Conservation (phyloP, 2,113 vertebrate species). For the Accipiter virgatus region DNA sequence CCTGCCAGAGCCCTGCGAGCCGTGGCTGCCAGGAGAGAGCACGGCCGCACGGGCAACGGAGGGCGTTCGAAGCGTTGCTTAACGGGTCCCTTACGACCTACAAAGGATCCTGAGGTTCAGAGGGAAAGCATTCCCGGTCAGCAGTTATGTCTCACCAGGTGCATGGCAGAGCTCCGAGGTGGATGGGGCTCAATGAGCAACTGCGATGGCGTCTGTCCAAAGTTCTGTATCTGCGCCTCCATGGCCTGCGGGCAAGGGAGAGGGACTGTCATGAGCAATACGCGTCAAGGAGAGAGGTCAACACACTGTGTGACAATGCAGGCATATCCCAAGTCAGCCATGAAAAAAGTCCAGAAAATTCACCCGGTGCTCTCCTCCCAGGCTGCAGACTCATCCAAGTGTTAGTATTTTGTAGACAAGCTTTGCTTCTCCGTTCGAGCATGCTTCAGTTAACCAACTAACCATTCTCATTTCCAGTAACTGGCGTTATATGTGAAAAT, state of each 20-base stretch:
- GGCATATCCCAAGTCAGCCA: constrained; percentile 92
- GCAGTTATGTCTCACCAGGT: constrained; percentile 91
- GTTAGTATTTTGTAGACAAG: constrained; percentile 96
- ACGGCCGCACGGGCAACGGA: not conserved
- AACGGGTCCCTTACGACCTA: constrained; percentile 37
- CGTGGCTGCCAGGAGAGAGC: not conserved
- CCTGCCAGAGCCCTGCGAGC: not conserved
- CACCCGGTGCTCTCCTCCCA: constrained; percentile 78
- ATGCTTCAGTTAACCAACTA: constrained; percentile 92
- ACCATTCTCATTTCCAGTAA: constrained; percentile 81
- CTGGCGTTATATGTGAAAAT: constrained; percentile 75
- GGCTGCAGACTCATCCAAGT: constrained; percentile 91
- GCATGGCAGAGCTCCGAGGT: constrained; percentile 98
- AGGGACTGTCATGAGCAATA: constrained; percentile 89
- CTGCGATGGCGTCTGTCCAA: constrained; percentile 99
- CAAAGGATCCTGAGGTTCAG: not conserved
- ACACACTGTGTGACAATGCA: constrained; percentile 88
- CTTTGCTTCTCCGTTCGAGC: constrained; percentile 90
- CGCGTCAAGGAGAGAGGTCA: constrained; percentile 90
- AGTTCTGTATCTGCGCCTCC: constrained; percentile 95
- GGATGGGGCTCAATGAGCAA: constrained; percentile 99
- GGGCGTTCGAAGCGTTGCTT: constrained; percentile 5
- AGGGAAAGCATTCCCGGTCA: constrained; percentile 67
- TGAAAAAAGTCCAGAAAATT: constrained; percentile 84
- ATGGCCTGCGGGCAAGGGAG: constrained; percentile 89